These are phyloP conservation scores for Matsumyia berberina DNA, from an alignment of 2,888 invertebrate genomes.

Conservation along the genomic window DNA sequence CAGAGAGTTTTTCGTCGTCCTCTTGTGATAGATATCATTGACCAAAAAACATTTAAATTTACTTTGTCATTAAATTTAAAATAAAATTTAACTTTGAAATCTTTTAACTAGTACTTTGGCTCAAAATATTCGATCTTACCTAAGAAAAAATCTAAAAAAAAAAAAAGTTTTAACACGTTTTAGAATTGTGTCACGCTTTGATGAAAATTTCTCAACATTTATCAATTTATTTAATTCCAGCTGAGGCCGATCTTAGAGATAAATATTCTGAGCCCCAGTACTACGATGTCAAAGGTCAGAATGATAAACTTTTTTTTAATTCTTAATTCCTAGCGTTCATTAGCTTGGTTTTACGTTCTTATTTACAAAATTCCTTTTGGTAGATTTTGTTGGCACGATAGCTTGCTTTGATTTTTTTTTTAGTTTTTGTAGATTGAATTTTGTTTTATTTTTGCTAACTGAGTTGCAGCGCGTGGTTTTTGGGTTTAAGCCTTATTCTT, in stretches of 20 bases:
- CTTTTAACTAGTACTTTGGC: conserved; percentile 58
- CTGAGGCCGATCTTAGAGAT: conserved; percentile 81
- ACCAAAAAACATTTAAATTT: no score
- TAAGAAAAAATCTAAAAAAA: conserved; percentile 25
- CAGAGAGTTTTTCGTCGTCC: no score
- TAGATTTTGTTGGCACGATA: not conserved
- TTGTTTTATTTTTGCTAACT: not conserved
- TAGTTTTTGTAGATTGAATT: not conserved
- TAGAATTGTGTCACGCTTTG: conserved; percentile 15
- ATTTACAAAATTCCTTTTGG: not conserved
- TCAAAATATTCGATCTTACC: conserved; percentile 68
- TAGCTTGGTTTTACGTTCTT: not conserved
- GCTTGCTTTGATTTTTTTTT: not conserved
- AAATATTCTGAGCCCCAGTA: conserved; percentile 81
- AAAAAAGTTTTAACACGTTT: not conserved
- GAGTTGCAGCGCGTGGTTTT: no score
- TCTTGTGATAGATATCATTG: no score
- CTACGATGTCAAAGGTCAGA: conserved; percentile 82
- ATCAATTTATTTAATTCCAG: conserved; percentile 80
- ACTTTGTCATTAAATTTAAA: not conserved
- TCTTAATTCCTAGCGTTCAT: not conserved
- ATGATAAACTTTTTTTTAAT: conserved; percentile 8
- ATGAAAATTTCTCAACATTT: conserved; percentile 49
- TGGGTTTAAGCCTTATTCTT: no score
- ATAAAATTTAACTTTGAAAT: not conserved